Conservation (phyloP, 2,113 vertebrate species). For the Mustela nigripes region DNA sequence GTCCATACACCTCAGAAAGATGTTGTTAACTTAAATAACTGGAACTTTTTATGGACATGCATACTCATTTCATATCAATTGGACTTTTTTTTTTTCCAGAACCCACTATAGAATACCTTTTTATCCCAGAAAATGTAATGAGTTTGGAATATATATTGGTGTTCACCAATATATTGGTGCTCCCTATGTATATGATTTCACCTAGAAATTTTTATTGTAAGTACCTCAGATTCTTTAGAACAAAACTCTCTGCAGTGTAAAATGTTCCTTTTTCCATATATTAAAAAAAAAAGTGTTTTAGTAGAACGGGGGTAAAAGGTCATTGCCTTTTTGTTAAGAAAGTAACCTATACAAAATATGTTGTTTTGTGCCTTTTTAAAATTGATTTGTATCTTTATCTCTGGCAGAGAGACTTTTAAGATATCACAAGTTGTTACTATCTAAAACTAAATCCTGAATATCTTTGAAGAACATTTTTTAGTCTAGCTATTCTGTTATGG, state of each 20-base stretch:
- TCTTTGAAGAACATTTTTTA: not conserved
- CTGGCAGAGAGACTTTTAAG: not conserved
- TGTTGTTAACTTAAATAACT: not conserved
- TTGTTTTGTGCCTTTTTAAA: not conserved
- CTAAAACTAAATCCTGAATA: not conserved
- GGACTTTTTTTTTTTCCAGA: not conserved
- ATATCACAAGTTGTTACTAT: not conserved
- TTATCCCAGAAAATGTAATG: not conserved
- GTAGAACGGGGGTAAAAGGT: not conserved
- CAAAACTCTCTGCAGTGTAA: not conserved
- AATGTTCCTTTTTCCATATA: not conserved
- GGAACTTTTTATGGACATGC: not conserved
- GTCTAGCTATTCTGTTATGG: not conserved
- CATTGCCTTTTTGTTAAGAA: conserved; percentile 23
- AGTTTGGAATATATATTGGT: not conserved
- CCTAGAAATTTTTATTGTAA: not conserved
- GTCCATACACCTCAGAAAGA: not conserved
- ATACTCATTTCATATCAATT: not conserved
- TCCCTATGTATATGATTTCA: not conserved
- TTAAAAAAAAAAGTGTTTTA: not conserved
- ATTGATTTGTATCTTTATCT: not conserved
- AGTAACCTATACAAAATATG: not conserved
- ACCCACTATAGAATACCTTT: not conserved
- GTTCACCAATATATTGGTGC: not conserved
- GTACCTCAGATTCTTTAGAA: not conserved